Evolutionary conservation across 1,140 invertebrate genomes (phyloP).

Genomic region (Rhagoletis pomonella): DNA sequence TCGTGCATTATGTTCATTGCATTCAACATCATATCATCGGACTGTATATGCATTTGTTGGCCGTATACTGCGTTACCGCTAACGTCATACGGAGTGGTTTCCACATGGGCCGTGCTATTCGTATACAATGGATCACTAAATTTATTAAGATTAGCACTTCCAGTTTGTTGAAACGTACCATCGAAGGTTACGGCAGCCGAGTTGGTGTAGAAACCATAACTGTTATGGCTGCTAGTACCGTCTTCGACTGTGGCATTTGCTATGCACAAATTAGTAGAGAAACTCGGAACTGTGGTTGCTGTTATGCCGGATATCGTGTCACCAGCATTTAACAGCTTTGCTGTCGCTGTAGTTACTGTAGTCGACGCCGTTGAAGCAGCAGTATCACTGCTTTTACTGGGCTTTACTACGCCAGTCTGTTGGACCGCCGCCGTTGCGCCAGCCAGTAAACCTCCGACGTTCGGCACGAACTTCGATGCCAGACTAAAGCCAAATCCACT

Average conservation of each 20-base stretch:
- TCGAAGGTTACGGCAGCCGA: not conserved
- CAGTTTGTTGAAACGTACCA: not conserved
- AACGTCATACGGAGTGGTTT: not conserved
- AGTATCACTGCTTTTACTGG: not conserved
- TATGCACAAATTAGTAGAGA: no score
- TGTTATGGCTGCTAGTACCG: not conserved
- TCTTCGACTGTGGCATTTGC: not conserved
- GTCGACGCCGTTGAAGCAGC: not conserved
- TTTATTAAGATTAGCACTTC: not conserved
- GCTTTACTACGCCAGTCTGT: not conserved
- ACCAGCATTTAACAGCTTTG: not conserved
- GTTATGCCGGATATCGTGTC: not conserved
- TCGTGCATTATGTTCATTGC: not conserved
- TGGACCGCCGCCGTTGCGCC: not conserved
- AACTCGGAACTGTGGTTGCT: not conserved
- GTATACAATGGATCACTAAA: not conserved
- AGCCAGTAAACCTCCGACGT: conserved; percentile 62
- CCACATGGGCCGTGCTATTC: not conserved
- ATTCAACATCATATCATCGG: not conserved
- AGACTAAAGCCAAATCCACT: conserved; percentile 66
- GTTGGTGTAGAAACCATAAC: not conserved
- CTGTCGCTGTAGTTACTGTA: not conserved
- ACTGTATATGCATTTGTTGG: not conserved
- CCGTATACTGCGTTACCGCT: not conserved
- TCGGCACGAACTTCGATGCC: conserved; percentile 70